These are phyloP conservation scores for Drosophila meridionalis DNA, from an alignment of 2,888 invertebrate genomes.

Conservation along the genomic window DNA sequence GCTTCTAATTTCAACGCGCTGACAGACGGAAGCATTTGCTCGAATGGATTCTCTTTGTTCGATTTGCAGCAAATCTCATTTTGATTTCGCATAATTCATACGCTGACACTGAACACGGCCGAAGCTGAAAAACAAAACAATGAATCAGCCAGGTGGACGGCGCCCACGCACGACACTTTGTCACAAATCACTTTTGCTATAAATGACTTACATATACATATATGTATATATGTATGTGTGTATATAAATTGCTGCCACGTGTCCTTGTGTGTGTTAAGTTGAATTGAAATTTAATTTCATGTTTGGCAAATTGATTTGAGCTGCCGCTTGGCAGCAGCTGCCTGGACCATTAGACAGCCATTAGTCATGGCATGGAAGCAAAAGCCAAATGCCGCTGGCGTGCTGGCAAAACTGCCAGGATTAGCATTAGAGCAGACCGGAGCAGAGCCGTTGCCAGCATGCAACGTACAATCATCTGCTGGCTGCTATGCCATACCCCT, in stretches of 20 bases:
- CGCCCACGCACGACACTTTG: conserved; percentile 64
- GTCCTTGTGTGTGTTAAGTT: conserved; percentile 61
- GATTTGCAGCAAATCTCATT: conserved; percentile 52
- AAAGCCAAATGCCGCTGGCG: conserved; percentile 42
- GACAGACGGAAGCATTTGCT: conserved; percentile 73
- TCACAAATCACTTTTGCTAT: conserved; percentile 26
- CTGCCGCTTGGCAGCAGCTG: conserved; percentile 33
- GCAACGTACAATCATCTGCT: conserved; percentile 76
- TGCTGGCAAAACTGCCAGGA: conserved; percentile 58
- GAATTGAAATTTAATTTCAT: conserved; percentile 77
- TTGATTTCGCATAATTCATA: conserved; percentile 76
- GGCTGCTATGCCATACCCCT: conserved; percentile 24
- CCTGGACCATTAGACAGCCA: conserved; percentile 53
- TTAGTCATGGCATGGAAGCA: conserved; percentile 65
- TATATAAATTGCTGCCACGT: conserved; percentile 42
- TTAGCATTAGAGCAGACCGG: conserved; percentile 60
- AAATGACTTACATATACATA: conserved; percentile 4
- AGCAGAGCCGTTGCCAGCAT: conserved; percentile 52
- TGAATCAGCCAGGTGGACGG: conserved; percentile 60
- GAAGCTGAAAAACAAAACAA: conserved; percentile 39
- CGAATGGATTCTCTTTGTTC: conserved; percentile 61
- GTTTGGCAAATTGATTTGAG: conserved; percentile 76
- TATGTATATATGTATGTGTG: conserved; percentile 3
- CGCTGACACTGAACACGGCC: conserved; percentile 58
- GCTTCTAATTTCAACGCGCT: conserved; percentile 73